A percentile compares a stretch with the other conserved stretches of the same genome.
phyloP scores from a whole-genome alignment of 2,888 invertebrate genomes.

The Drosophila ustulata region DNA sequence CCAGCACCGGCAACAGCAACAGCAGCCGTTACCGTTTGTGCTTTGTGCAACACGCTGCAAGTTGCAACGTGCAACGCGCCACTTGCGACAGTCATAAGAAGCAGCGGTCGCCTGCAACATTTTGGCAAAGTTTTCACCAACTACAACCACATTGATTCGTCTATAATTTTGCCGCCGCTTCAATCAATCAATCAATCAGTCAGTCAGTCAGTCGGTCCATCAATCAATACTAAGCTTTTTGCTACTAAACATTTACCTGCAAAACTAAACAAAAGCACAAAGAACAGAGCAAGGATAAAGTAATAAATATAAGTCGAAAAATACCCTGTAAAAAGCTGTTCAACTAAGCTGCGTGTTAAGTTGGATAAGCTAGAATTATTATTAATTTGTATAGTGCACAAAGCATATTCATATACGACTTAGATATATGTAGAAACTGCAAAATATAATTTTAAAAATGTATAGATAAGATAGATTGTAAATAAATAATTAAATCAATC shows the following conservation, averaged over 20 bases:
- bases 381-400: neutral
- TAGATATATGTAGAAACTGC: too few relatives aligned
- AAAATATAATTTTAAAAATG: too few relatives aligned
- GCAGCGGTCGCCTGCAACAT: conserved; percentile 34
- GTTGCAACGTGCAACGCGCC: conserved; percentile 16
- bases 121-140: conserved; percentile 18
- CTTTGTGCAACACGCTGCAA: conserved; percentile 47
- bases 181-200: conserved; percentile 9
- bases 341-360: neutral
- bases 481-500: too few relatives aligned
- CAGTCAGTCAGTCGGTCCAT: neutral
- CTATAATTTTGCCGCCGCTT: conserved; percentile 5
- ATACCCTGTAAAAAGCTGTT: neutral
- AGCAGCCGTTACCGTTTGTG: neutral
- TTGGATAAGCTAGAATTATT: neutral
- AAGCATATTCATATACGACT: neutral
- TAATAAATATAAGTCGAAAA: neutral
- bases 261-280: neutral
- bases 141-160: neutral
- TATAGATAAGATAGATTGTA: too few relatives aligned
- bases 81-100: conserved; percentile 11
- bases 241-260: conserved; percentile 5
- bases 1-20: conserved; percentile 10
- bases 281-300: neutral
- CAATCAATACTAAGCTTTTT: conserved; percentile 12